Percentiles rank a stretch among this genome's conserved stretches.
phyloP scores from a whole-genome alignment of 2,888 invertebrate genomes.

The Thera britannica region DNA sequence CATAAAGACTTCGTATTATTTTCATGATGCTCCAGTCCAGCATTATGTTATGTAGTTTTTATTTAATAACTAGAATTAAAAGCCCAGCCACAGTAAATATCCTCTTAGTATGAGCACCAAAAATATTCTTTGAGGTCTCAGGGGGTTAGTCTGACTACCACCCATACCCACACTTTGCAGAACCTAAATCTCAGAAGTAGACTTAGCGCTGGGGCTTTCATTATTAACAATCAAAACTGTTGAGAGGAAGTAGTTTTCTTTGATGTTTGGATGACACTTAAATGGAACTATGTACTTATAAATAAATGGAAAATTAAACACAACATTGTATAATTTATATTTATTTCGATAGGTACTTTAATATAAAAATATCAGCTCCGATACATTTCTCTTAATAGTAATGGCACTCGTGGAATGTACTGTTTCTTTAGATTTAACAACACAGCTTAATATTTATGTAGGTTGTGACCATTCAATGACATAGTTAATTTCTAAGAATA shows the following conservation, averaged over 20 bases:
- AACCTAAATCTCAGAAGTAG: too few relatives aligned
- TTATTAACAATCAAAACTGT: too few relatives aligned
- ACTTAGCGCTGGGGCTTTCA: too few relatives aligned
- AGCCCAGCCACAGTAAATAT: too few relatives aligned
- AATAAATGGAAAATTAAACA: background rate
- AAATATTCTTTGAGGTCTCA: too few relatives aligned
- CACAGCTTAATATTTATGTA: background rate
- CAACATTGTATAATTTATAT: background rate
- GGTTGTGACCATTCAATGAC: conserved; percentile 5
- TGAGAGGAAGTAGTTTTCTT: too few relatives aligned
- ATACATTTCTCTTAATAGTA: conserved; percentile 40
- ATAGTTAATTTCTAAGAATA: background rate
- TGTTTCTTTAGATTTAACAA: background rate
- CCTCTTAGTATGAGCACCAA: too few relatives aligned
- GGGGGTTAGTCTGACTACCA: too few relatives aligned
- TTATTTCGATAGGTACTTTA: background rate
- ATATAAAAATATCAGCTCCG: conserved; percentile 24
- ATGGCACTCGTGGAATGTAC: conserved; percentile 44
- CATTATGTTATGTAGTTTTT: too few relatives aligned
- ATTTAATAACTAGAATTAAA: background rate
- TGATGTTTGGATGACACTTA: too few relatives aligned
- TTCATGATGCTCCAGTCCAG: background rate
- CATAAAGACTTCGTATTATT: background rate
- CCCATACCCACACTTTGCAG: too few relatives aligned
- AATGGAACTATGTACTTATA: background rate